Evolutionary conservation across 2,113 vertebrate species (phyloP).

Genomic region (Leucosticte australis): DNA sequence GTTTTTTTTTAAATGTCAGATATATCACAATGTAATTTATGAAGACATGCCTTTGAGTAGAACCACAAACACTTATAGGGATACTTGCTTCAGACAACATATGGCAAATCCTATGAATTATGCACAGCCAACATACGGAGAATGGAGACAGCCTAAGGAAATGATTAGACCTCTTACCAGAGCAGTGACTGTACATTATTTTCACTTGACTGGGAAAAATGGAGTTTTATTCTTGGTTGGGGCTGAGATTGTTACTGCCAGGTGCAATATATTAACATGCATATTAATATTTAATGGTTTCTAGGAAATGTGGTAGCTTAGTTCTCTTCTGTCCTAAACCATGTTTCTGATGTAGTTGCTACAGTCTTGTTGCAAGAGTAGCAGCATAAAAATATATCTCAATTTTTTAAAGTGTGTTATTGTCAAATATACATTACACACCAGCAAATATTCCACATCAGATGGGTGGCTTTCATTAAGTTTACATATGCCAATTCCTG

Average conservation of each 20-base stretch:
- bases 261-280: background rate
- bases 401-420: background rate
- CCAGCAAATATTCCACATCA: background rate
- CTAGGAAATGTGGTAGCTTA: background rate
- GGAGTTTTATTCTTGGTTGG: background rate
- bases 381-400: background rate
- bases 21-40: conserved; percentile 35
- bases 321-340: background rate
- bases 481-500: background rate
- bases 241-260: background rate
- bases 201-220: conserved; percentile 29
- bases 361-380: background rate
- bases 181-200: conserved; percentile 8
- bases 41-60: conserved; percentile 12
- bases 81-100: conserved; percentile 55
- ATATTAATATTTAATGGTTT: conserved; percentile 39
- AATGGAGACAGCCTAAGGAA: conserved; percentile 44
- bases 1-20: background rate
- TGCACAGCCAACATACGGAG: conserved; percentile 56
- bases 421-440: background rate
- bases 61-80: conserved; percentile 28
- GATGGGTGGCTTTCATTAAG: background rate
- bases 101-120: conserved; percentile 68
- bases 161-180: background rate
- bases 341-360: background rate